A percentile compares a stretch with the other conserved stretches of the same genome.
phyloP scores from a whole-genome alignment of 2,797 vertebrate genomes.

The Gallinago stenura region DNA sequence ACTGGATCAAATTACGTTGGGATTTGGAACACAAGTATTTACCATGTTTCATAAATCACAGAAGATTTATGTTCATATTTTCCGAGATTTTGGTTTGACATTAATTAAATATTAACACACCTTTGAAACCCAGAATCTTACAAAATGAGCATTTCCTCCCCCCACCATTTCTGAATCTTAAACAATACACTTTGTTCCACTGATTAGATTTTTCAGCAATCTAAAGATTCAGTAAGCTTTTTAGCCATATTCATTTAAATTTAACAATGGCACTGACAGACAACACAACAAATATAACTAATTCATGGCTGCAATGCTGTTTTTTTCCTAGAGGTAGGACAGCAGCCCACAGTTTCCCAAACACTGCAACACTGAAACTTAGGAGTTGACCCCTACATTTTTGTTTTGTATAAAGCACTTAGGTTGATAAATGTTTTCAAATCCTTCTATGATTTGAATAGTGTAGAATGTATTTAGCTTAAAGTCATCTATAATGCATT shows the following conservation, averaged over 20 bases:
- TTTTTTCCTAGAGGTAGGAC: background rate
- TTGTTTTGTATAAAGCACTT: background rate
- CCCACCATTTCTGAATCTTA: background rate
- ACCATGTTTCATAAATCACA: background rate
- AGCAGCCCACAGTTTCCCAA: background rate
- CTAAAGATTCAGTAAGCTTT: background rate
- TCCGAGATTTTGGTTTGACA: background rate
- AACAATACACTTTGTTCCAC: background rate
- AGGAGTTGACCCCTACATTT: background rate
- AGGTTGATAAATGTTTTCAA: background rate
- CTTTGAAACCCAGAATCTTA: background rate
- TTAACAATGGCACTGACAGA: background rate
- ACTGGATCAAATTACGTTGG: background rate
- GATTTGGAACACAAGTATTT: slow-evolving; percentile 10
- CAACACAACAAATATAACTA: background rate
- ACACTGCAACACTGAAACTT: background rate
- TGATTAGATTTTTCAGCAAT: background rate
- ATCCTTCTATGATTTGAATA: background rate
- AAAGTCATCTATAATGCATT: background rate
- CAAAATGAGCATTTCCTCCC: fast-evolving
- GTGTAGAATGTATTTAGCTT: background rate
- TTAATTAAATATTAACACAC: background rate
- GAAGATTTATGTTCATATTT: background rate
- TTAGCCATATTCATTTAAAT: background rate
- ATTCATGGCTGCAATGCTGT: background rate